Conservation (phyloP, 2,113 vertebrate species). For the Leiothrix lutea region DNA sequence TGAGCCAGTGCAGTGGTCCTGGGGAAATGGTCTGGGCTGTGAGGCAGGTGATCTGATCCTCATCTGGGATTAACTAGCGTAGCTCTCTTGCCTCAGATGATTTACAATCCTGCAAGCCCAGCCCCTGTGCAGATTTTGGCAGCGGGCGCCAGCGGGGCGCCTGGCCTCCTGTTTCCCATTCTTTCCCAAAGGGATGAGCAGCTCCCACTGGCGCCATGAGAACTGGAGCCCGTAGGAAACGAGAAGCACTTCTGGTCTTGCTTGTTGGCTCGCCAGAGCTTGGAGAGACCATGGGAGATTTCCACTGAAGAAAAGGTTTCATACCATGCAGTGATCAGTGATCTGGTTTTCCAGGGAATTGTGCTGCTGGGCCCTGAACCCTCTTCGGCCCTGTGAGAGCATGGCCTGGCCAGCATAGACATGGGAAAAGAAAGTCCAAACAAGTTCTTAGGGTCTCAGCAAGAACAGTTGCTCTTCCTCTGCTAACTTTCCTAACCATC, state of each 20-base stretch:
- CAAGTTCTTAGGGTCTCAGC: background rate
- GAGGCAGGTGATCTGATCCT: constrained; percentile 59
- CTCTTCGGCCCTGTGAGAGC: background rate
- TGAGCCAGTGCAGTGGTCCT: constrained; percentile 44
- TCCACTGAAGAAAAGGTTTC: background rate
- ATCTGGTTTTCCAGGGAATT: background rate
- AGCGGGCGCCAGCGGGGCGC: background rate
- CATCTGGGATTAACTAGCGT: constrained; percentile 54
- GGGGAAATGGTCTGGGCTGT: constrained; percentile 14
- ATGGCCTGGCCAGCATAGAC: accelerated
- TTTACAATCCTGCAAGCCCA: background rate
- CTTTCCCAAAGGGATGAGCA: background rate
- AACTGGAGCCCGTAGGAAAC: background rate
- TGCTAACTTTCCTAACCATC: background rate
- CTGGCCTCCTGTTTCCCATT: constrained; percentile 19
- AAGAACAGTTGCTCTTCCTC: background rate
- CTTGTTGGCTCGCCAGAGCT: background rate
- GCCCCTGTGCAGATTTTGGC: background rate
- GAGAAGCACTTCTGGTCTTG: background rate
- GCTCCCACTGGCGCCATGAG: background rate
- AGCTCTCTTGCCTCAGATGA: constrained; percentile 21
- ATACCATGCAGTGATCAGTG: accelerated
- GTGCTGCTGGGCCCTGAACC: background rate
- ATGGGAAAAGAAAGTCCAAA: background rate
- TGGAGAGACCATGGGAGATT: background rate